phyloP scores from a whole-genome alignment of 2,888 invertebrate genomes.

The Meiosimyza decipiens region DNA sequence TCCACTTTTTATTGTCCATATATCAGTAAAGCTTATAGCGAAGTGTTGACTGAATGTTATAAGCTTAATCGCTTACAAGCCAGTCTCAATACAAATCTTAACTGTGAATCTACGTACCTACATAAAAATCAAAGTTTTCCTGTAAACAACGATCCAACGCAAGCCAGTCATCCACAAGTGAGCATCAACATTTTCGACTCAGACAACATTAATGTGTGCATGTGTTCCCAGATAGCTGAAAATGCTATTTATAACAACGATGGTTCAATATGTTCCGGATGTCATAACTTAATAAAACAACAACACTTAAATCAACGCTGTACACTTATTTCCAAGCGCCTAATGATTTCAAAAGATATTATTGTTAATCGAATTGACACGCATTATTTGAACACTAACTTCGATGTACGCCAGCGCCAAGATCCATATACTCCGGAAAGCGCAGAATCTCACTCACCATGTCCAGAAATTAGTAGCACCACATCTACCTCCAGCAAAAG shows the following conservation, averaged over 20 bases:
- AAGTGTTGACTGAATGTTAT: constrained; percentile 46
- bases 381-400: constrained; percentile 65
- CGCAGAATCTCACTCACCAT: constrained; percentile 80
- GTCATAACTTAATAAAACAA: constrained; percentile 59
- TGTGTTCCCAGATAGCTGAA: constrained; percentile 55
- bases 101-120: no score
- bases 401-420: constrained; percentile 48
- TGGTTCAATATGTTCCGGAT: constrained; percentile 57
- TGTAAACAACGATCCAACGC: background rate
- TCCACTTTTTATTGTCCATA: constrained; percentile 42
- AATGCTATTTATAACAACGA: constrained; percentile 27
- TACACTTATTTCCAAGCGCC: constrained; percentile 60
- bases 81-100: no score
- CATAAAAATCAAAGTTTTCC: no score
- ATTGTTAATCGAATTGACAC: constrained; percentile 71
- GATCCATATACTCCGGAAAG: constrained; percentile 89
- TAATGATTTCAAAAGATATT: constrained; percentile 63
- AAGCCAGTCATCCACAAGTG: constrained; percentile 51
- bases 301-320: constrained; percentile 58
- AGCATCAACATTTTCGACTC: constrained; percentile 69
- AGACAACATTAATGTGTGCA: constrained; percentile 65
- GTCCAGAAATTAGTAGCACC: constrained; percentile 65
- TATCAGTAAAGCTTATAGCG: constrained; percentile 46
- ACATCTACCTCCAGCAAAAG: constrained; percentile 52
- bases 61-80: background rate